Percentiles rank a stretch among this genome's conserved stretches.
Conservation (phyloP, 92 coral and sea anemone genomes). For the Chrysogorgia sp. region DNA sequence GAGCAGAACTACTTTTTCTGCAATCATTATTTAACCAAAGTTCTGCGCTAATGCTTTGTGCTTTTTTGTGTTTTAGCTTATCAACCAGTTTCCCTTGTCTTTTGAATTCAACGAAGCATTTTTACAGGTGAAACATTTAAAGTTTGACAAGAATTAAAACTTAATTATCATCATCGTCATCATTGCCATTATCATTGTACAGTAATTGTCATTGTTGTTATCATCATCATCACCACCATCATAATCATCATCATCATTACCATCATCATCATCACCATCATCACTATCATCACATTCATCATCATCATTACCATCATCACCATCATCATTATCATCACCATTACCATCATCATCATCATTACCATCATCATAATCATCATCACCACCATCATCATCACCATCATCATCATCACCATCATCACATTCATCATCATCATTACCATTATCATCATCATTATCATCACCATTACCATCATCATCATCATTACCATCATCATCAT, state of each 20-base stretch:
- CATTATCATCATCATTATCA: not conserved
- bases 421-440: not conserved
- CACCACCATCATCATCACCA: not conserved
- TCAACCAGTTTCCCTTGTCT: conserved; percentile 89
- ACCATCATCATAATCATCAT: too few species aligned
- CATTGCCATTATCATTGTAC: not conserved
- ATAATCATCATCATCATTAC: not conserved
- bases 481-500: not conserved
- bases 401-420: not conserved
- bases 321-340: not conserved
- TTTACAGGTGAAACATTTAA: conserved; percentile 65
- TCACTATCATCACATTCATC: too few species aligned
- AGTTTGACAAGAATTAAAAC: too few species aligned
- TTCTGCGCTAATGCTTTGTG: not conserved
- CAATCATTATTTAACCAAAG: too few species aligned
- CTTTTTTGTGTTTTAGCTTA: conserved; percentile 56
- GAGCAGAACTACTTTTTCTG: too few species aligned
- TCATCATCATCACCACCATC: not conserved
- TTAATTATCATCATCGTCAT: not conserved
- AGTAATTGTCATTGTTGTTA: not conserved
- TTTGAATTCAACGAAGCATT: conserved; percentile 86
- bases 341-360: too few species aligned
- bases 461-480: not conserved
- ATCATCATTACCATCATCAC: not conserved
- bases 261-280: too few species aligned